Percentiles rank a stretch among this genome's conserved stretches.
These are phyloP conservation scores for Chondrosia reniformis DNA, from an alignment of 37 sponge, comb jelly and placozoan species.

Conservation along the genomic window DNA sequence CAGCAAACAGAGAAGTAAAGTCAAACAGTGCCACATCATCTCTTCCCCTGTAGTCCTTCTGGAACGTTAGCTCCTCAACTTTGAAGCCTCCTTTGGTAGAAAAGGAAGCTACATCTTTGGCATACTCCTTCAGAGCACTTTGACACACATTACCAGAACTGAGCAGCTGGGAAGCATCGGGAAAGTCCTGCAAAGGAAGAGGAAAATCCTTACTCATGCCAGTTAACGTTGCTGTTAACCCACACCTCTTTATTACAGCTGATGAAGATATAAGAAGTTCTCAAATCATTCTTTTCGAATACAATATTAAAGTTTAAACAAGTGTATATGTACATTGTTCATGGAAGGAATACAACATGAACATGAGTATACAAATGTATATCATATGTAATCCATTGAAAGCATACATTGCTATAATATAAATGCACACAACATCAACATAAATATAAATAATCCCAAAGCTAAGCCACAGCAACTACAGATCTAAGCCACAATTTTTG, in stretches of 20 bases:
- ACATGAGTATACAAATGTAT: too few species aligned
- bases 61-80: constrained; percentile 71
- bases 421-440: too few species aligned
- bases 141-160: constrained; percentile 50
- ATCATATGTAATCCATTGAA: too few species aligned
- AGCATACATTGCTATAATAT: too few species aligned
- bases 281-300: too few species aligned
- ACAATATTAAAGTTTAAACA: too few species aligned
- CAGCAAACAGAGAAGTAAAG: constrained; percentile 84
- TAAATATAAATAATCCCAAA: too few species aligned
- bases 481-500: too few species aligned
- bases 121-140: constrained; percentile 53
- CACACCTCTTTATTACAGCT: constrained; percentile 80
- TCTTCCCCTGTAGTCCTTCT: constrained; percentile 59
- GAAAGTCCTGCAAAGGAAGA: constrained; percentile 48
- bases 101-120: constrained; percentile 75
- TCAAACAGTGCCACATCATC: constrained; percentile 92
- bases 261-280: too few species aligned
- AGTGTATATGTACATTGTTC: too few species aligned
- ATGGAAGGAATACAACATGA: too few species aligned
- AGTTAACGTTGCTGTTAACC: constrained; percentile 57
- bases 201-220: not conserved
- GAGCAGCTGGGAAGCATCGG: constrained; percentile 56
- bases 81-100: constrained; percentile 57
- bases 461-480: too few species aligned